Evolutionary conservation across 2,888 invertebrate species (phyloP).

Genomic region (Rotaria magnacalcarata): DNA sequence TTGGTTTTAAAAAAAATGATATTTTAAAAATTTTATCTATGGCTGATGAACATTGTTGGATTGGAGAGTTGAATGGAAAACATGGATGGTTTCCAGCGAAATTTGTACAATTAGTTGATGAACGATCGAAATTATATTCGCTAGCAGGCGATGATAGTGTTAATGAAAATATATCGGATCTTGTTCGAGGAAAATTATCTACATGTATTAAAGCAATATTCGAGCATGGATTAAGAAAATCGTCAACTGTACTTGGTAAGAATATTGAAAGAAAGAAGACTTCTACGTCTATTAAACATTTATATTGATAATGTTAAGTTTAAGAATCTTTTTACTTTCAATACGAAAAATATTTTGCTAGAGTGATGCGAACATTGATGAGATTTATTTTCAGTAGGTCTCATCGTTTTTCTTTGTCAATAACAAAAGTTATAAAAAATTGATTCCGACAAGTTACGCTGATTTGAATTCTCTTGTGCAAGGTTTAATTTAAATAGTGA

Average conservation of each 20-base stretch:
- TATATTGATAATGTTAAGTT: no score
- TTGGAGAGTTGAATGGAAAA: conserved; percentile 89
- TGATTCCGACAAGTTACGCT: no score
- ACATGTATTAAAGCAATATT: conserved; percentile 87
- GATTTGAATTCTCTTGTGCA: no score
- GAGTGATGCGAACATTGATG: no score
- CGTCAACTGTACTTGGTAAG: background rate
- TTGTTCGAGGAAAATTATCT: conserved; percentile 84
- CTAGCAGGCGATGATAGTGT: conserved; percentile 85
- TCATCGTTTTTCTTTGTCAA: no score
- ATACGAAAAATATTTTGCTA: no score
- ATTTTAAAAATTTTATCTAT: conserved; percentile 93
- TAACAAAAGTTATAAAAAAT: no score
- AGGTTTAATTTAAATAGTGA: no score
- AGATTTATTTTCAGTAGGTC: no score
- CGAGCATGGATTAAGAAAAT: conserved; percentile 85
- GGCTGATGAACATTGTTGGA: conserved; percentile 97
- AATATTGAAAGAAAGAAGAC: background rate
- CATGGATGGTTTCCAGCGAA: conserved; percentile 90
- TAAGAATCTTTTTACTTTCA: no score
- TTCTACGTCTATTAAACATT: no score
- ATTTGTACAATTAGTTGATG: conserved; percentile 90
- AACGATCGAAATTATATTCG: conserved; percentile 70
- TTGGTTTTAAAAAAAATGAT: conserved; percentile 95
- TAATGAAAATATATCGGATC: conserved; percentile 88